Evolutionary conservation across 2,113 vertebrate genomes (phyloP).

Genomic region (Anarrhichthys ocellatus): DNA sequence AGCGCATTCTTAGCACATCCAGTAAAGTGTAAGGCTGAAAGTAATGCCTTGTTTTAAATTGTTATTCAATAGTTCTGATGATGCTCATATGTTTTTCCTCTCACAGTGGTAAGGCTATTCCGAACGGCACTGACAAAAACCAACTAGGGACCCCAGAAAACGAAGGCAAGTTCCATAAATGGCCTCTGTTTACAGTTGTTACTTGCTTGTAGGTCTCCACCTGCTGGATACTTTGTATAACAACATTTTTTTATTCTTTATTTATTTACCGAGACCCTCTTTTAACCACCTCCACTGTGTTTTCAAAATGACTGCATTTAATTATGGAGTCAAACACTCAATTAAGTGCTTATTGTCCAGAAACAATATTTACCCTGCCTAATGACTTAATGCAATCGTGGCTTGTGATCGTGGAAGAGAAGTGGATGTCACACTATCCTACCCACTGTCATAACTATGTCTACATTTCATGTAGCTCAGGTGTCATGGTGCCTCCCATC

Average conservation of each 20-base stretch:
- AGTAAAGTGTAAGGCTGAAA: not conserved
- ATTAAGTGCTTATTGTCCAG: constrained; percentile 25
- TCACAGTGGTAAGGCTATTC: constrained; percentile 90
- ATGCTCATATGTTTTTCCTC: constrained; percentile 1
- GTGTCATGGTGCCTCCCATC: constrained; percentile 60
- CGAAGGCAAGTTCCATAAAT: constrained; percentile 86
- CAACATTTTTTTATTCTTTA: not conserved
- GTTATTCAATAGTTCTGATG: not conserved
- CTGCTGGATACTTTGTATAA: constrained; percentile 59
- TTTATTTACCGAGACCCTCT: not conserved
- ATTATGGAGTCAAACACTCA: constrained; percentile 6
- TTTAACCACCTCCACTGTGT: not conserved
- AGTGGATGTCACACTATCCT: constrained; percentile 56
- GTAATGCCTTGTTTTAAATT: not conserved
- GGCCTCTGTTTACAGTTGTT: constrained; percentile 7
- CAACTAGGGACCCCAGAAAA: constrained; percentile 85
- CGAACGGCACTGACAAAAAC: constrained; percentile 86
- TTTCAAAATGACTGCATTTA: constrained; percentile 5
- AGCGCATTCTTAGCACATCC: not conserved
- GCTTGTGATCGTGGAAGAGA: constrained; percentile 5
- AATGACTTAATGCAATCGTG: constrained; percentile 20
- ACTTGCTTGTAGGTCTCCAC: constrained; percentile 38
- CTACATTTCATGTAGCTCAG: constrained; percentile 53
- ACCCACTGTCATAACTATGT: constrained; percentile 60
- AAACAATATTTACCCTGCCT: constrained; percentile 22